These are phyloP conservation scores for Heliconius ismenius DNA, from an alignment of 2,888 invertebrate genomes.

Conservation along the genomic window DNA sequence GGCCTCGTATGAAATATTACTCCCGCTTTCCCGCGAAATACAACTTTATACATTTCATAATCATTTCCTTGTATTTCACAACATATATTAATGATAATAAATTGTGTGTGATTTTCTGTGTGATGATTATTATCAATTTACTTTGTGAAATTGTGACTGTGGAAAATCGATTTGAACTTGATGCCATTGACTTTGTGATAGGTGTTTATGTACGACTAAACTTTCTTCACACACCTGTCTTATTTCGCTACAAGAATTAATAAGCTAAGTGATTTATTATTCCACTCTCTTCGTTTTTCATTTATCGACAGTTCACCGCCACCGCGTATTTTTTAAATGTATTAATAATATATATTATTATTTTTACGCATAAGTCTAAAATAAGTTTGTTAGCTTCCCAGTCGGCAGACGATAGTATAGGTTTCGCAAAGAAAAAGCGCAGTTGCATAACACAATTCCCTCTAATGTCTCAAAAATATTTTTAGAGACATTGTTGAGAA, in stretches of 20 bases:
- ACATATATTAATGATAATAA: conserved; percentile 15
- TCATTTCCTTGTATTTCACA: conserved; percentile 28
- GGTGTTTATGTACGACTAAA: background rate
- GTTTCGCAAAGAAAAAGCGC: too few relatives aligned
- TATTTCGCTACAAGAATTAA: background rate
- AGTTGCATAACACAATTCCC: too few relatives aligned
- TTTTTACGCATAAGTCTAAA: too few relatives aligned
- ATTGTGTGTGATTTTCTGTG: conserved; percentile 9
- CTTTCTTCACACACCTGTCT: background rate
- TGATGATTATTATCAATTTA: conserved; percentile 1
- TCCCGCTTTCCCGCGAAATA: conserved; percentile 33
- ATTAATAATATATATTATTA: too few relatives aligned
- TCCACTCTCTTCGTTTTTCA: too few relatives aligned
- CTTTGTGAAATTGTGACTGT: background rate
- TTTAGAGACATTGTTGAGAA: too few relatives aligned
- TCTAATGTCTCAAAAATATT: too few relatives aligned
- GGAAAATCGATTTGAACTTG: conserved; percentile 5
- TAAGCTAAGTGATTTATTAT: too few relatives aligned
- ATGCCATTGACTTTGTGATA: background rate
- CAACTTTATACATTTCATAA: conserved; percentile 25
- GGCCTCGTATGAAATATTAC: conserved; percentile 34
- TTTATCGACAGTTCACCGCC: too few relatives aligned
- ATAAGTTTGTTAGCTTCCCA: too few relatives aligned
- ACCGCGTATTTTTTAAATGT: too few relatives aligned
- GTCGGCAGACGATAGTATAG: too few relatives aligned